These are phyloP conservation scores for Metopia argyrocephala DNA, from an alignment of 2,888 invertebrate species.

Conservation along the genomic window DNA sequence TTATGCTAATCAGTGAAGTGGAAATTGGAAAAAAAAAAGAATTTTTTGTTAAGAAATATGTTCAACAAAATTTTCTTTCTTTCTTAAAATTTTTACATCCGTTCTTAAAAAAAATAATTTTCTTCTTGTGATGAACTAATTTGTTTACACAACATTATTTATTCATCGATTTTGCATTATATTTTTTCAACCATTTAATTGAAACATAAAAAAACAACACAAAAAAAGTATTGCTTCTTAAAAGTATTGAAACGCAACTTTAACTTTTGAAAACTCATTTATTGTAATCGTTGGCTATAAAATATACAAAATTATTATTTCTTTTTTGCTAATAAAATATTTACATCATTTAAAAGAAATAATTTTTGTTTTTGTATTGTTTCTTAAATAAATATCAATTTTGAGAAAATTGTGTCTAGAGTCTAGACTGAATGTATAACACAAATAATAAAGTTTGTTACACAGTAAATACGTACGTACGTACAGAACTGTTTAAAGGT, in stretches of 20 bases:
- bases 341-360: neutral
- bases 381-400: neutral
- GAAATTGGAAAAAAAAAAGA: neutral
- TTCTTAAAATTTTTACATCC: too few relatives aligned
- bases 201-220: too few relatives aligned
- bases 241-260: neutral
- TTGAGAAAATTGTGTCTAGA: neutral
- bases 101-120: too few relatives aligned
- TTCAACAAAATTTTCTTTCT: too few relatives aligned
- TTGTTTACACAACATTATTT: neutral
- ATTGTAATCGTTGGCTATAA: neutral
- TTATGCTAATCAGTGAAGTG: neutral
- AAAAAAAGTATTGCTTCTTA: neutral
- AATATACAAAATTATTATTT: neutral
- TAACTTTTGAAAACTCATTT: neutral
- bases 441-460: neutral
- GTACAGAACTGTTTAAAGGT: too few relatives aligned
- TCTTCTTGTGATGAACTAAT: neutral
- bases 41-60: too few relatives aligned
- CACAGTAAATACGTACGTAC: too few relatives aligned
- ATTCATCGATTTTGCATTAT: neutral
- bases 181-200: neutral
- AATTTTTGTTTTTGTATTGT: neutral
- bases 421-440: neutral
- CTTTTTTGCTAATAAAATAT: neutral